Evolutionary conservation across 2,797 vertebrate species (phyloP).

Genomic region (Danio albolineatus): DNA sequence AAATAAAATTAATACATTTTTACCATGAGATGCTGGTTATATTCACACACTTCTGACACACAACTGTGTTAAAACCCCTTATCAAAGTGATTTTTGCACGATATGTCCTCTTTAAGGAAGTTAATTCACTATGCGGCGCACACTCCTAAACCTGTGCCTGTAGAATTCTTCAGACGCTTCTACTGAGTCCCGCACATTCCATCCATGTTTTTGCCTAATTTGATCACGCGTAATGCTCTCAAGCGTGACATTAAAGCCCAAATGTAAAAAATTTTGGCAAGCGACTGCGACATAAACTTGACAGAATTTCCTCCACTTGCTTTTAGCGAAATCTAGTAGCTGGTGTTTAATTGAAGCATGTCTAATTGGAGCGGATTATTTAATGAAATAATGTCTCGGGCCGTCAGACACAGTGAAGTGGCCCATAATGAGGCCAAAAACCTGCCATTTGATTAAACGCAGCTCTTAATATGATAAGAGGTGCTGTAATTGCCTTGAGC

Average conservation of each 20-base stretch:
- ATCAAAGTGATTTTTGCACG: too few relatives aligned
- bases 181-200: not conserved
- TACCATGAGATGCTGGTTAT: too few relatives aligned
- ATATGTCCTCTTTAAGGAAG: not conserved
- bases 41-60: too few relatives aligned
- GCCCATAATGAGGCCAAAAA: conserved; percentile 29
- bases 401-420: conserved; percentile 39
- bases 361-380: conserved; percentile 32
- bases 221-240: not conserved
- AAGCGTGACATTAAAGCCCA: not conserved
- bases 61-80: too few relatives aligned
- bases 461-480: conserved; percentile 21
- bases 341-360: conserved; percentile 26
- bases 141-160: not conserved
- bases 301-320: conserved; percentile 11
- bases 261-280: not conserved
- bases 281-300: not conserved
- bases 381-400: conserved; percentile 30
- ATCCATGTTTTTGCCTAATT: not conserved
- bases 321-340: conserved; percentile 5
- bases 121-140: not conserved
- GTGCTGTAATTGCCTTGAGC: conserved; percentile 34
- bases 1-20: too few relatives aligned
- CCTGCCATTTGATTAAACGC: conserved; percentile 32
- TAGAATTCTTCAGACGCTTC: not conserved